Conservation (phyloP, 23 tunicate species). For the Trididemnum clinides region DNA sequence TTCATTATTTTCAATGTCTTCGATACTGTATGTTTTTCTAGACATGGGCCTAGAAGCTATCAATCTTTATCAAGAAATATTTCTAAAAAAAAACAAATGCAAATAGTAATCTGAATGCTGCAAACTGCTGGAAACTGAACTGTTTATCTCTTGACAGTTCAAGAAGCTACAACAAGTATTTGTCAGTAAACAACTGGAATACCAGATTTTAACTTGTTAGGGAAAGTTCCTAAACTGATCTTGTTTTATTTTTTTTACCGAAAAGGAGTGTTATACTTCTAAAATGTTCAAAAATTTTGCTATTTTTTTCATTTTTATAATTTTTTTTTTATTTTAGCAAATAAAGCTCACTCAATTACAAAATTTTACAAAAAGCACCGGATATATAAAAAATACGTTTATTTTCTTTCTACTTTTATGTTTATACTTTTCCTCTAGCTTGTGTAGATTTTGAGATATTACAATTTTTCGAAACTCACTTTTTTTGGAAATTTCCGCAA, state of each 20-base stretch:
- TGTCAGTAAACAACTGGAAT: constrained; percentile 13
- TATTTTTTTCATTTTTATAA: not conserved
- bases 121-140: constrained; percentile 16
- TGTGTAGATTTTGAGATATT: constrained; percentile 27
- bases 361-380: no score
- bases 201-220: not conserved
- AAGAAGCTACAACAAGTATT: constrained; percentile 24
- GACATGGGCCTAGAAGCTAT: constrained; percentile 13
- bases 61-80: constrained; percentile 15
- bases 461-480: constrained; percentile 15
- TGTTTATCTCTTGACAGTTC: not conserved
- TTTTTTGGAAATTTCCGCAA: constrained; percentile 9
- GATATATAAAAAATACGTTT: constrained; percentile 10
- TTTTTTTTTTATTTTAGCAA: constrained; percentile 10
- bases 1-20: constrained; percentile 26
- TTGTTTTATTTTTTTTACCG: constrained; percentile 16
- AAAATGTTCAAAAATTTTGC: constrained; percentile 16
- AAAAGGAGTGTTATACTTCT: constrained; percentile 17
- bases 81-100: constrained; percentile 29
- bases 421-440: constrained; percentile 19
- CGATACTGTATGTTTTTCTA: constrained; percentile 20
- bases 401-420: constrained; percentile 14
- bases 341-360: constrained; percentile 20
- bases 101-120: constrained; percentile 27
- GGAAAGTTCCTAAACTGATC: constrained; percentile 28